A percentile compares a stretch with the other conserved stretches of the same genome.
phyloP scores from a whole-genome alignment of 1,140 invertebrate genomes.

The Trichoplusia ni region DNA sequence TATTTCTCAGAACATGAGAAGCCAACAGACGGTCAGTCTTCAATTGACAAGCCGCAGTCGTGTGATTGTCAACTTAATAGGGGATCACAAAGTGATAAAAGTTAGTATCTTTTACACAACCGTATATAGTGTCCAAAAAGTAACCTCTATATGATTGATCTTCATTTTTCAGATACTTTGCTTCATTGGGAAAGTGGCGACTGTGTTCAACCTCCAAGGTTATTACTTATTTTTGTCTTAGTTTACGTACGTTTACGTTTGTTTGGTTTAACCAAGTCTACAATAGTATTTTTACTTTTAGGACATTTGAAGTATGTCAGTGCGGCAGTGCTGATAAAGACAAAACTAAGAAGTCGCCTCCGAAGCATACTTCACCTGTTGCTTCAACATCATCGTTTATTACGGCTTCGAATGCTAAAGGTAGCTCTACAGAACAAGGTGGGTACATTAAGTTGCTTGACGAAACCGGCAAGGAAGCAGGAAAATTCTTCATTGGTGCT shows the following conservation, averaged over 20 bases:
- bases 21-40: neutral
- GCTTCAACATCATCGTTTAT: conserved; percentile 61
- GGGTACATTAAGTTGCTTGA: conserved; percentile 59
- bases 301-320: neutral
- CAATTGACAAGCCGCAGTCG: neutral
- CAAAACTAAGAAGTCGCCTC: neutral
- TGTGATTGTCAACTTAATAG: neutral
- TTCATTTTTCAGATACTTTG: neutral
- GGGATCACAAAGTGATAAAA: neutral
- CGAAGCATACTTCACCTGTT: conserved; percentile 43
- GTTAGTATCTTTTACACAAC: neutral
- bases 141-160: neutral
- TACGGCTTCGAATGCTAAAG: conserved; percentile 52
- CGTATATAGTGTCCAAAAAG: neutral
- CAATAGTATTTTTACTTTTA: neutral
- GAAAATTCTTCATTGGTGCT: conserved; percentile 71
- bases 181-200: neutral
- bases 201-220: neutral
- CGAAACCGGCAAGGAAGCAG: conserved; percentile 52
- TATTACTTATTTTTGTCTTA: neutral
- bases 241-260: neutral
- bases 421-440: conserved; percentile 34
- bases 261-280: neutral
- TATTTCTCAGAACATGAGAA: conserved; percentile 33
- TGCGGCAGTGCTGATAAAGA: neutral